A percentile compares a stretch with the other conserved stretches of the same genome.
These are phyloP conservation scores for Tiliqua scincoides DNA, from an alignment of 2,113 vertebrate species.

Conservation along the genomic window DNA sequence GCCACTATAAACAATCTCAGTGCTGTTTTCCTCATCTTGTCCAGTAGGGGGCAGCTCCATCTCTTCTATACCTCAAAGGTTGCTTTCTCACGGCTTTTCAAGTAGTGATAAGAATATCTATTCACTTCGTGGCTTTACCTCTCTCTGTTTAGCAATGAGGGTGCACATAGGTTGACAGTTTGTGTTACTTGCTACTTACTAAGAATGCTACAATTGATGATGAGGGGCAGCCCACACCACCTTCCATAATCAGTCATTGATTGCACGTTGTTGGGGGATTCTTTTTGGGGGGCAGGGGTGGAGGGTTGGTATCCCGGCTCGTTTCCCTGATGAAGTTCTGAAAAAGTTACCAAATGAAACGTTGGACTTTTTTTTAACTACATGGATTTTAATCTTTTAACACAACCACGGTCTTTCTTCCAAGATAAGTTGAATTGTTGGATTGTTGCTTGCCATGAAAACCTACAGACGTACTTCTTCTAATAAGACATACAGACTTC, in stretches of 20 bases:
- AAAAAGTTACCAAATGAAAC: too few species aligned
- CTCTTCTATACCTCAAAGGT: not conserved
- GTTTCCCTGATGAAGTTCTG: too few species aligned
- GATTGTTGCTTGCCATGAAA: too few species aligned
- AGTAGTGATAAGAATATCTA: not conserved
- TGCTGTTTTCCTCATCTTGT: not conserved
- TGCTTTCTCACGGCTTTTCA: not conserved
- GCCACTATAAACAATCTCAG: not conserved
- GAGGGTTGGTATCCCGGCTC: too few species aligned
- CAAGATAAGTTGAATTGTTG: too few species aligned
- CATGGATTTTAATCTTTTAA: too few species aligned
- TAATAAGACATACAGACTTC: not conserved
- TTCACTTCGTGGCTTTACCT: not conserved
- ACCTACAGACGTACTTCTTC: too few species aligned
- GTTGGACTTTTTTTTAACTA: too few species aligned
- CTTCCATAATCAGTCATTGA: not conserved
- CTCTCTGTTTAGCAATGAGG: not conserved
- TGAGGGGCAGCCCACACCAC: not conserved
- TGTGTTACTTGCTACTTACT: not conserved
- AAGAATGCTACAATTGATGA: not conserved
- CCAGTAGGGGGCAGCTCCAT: conserved; percentile 4
- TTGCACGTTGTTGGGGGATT: not conserved
- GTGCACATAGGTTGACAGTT: not conserved
- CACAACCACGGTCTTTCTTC: too few species aligned
- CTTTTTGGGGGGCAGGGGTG: too few species aligned